Evolutionary conservation across 2,113 vertebrate species (phyloP).

Genomic region (Pundamilia nyererei): DNA sequence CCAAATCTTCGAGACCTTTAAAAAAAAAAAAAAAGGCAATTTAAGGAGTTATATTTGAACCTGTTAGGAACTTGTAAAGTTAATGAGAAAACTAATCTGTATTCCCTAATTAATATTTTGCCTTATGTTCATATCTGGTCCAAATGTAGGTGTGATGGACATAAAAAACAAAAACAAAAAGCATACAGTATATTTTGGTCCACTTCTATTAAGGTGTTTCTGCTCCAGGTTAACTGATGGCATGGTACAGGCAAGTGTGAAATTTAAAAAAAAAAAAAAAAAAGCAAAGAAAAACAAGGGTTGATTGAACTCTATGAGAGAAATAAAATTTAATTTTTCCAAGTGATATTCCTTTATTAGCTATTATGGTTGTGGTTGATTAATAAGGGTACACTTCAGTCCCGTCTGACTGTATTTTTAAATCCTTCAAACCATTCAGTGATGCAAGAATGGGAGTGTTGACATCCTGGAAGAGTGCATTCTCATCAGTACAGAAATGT

Average conservation of each 20-base stretch:
- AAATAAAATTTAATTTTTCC: accelerated
- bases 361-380: background rate
- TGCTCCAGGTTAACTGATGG: background rate
- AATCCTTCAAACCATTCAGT: background rate
- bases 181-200: no score
- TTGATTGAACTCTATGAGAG: background rate
- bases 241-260: background rate
- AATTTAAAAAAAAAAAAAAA: background rate
- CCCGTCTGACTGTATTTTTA: background rate
- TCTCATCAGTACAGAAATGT: background rate
- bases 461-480: background rate
- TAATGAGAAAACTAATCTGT: no score
- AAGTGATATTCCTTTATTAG: background rate
- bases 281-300: background rate
- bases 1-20: no score
- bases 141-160: no score
- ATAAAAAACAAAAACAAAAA: no score
- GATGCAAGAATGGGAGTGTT: background rate
- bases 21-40: no score
- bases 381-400: background rate
- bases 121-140: no score
- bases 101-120: no score
- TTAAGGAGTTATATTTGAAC: no score
- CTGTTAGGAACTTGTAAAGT: no score
- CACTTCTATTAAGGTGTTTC: no score